Conservation (phyloP, 2,113 vertebrate species). For the Gnathonemus echidnorhynchus region DNA sequence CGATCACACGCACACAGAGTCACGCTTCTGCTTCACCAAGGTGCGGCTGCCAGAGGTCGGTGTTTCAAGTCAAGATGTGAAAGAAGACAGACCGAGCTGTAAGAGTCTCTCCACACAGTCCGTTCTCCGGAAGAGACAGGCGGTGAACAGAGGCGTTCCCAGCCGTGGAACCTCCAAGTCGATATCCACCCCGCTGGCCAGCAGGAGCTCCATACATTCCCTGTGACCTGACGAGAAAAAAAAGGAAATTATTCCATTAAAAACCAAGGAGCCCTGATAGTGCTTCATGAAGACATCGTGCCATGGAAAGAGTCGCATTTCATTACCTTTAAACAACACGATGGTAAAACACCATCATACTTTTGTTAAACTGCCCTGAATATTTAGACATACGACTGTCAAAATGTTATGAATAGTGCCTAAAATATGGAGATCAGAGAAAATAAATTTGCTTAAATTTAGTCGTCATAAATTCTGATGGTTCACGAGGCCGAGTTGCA, state of each 20-base stretch:
- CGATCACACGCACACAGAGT: not conserved
- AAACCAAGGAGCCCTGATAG: not conserved
- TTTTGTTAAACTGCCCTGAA: not conserved
- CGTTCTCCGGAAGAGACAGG: conserved; percentile 62
- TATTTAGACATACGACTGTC: not conserved
- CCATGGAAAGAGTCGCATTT: not conserved
- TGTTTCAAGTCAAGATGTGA: not conserved
- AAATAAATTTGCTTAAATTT: not conserved
- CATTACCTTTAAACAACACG: not conserved
- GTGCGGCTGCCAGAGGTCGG: not conserved
- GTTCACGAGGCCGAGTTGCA: not conserved
- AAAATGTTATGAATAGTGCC: not conserved
- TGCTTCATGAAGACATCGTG: not conserved
- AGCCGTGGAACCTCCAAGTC: conserved; percentile 67
- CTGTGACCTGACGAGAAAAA: conserved; percentile 63
- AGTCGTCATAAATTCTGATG: not conserved
- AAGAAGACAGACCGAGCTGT: conserved; percentile 62
- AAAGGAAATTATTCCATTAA: not conserved
- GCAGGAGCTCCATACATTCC: conserved; percentile 81
- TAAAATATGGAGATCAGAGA: not conserved
- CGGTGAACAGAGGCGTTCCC: conserved; percentile 75
- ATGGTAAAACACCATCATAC: not conserved
- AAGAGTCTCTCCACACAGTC: conserved; percentile 76
- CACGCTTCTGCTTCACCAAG: not conserved
- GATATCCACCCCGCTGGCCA: conserved; percentile 66